Evolutionary conservation across 2,797 vertebrate genomes (phyloP).

Genomic region (Poliocrania exsul): DNA sequence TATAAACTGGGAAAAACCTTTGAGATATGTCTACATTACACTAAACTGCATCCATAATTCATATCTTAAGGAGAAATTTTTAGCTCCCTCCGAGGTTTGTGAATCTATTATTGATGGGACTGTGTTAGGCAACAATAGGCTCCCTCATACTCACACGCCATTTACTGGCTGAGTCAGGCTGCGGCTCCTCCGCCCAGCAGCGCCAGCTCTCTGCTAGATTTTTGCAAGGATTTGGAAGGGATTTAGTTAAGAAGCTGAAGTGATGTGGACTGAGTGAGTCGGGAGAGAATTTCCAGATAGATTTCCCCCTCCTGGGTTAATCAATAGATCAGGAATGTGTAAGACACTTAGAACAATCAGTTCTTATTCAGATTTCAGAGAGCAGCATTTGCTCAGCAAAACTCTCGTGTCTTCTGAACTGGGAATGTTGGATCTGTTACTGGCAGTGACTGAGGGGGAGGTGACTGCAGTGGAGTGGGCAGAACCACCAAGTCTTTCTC

Average conservation of each 20-base stretch:
- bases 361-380: neutral
- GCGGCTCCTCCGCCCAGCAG: slow-evolving; percentile 61
- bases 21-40: slow-evolving; percentile 82
- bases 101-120: slow-evolving; percentile 91
- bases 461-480: neutral
- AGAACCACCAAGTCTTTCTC: neutral
- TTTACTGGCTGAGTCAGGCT: slow-evolving; percentile 73
- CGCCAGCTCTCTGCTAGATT: slow-evolving; percentile 52
- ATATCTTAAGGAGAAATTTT: slow-evolving; percentile 86
- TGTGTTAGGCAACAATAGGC: slow-evolving; percentile 78
- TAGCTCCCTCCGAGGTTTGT: slow-evolving; percentile 83
- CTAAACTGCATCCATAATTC: slow-evolving; percentile 93
- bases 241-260: slow-evolving; percentile 61
- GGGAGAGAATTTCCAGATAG: slow-evolving; percentile 41
- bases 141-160: slow-evolving; percentile 82
- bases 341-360: neutral
- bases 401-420: neutral
- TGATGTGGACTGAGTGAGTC: slow-evolving; percentile 8
- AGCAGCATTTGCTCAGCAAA: neutral
- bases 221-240: slow-evolving; percentile 47
- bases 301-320: slow-evolving; percentile 11
- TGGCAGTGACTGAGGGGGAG: neutral
- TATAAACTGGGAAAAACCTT: slow-evolving; percentile 79
- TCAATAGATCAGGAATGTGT: slow-evolving; percentile 37
- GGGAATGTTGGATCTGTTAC: neutral